Evolutionary conservation across 2,113 vertebrate genomes (phyloP), one percentile per base, ranked within the genome.

Genomic region (Cygnus buccinator): DNA sequence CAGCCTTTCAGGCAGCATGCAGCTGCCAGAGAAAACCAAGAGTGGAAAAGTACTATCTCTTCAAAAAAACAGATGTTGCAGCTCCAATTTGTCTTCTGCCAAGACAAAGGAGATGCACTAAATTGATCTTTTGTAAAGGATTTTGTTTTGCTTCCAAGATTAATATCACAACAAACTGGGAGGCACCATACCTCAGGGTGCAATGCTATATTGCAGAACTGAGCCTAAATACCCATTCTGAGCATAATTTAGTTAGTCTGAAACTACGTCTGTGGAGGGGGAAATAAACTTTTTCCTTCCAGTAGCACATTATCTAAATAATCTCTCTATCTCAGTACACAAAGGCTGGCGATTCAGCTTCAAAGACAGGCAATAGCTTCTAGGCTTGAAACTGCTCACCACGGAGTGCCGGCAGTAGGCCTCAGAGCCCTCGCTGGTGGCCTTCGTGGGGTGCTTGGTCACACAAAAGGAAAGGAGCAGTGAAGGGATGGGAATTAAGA

Each of bases 101-200:
- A 97, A 95, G 88, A 96, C 95, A 96, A 96, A 97, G 90, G 95
- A 94, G 94, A 97, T 94, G 96, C 92, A 88, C 84, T 90, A 92
- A 95, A 95, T 63, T 84, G 94, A 97, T 97, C 90, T 96, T 96
- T 93, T 94, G 86, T 95, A 68, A 90, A 80, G 92, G 83, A 82
- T 96, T 94, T 92, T 95, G 79, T 82, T 97, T 95, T 88, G 61
- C 76, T 95, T 94, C 96, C 95, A 96, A 95, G 93, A 96, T 95
- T 84, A 96, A 95, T 89, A 95, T 96, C 90, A 92, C 93, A 97
- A 95, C 94, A 94, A 97, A 85, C 74, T 77, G 89, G 91, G 95
- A 96, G 93, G 96, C 91, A 94, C 93, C 74, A 2, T 21, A 89
- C 90, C 96, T 95, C 85, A 6, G 93, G 94, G 92, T 89, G 88